These are phyloP conservation scores for Telenomus remus DNA, from an alignment of 1,140 invertebrate species.

Conservation along the genomic window DNA sequence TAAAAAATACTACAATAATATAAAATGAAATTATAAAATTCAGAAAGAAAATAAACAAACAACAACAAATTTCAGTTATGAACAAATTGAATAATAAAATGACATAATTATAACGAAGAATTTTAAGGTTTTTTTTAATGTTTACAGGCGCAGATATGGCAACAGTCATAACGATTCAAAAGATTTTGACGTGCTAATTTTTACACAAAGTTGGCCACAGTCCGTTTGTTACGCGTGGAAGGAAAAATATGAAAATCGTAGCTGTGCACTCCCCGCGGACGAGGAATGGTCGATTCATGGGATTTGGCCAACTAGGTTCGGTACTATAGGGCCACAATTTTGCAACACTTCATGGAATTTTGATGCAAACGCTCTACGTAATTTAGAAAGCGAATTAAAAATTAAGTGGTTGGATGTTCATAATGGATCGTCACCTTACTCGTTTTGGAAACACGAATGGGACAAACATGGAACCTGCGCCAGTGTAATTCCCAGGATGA, in stretches of 20 bases:
- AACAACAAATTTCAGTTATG: no score
- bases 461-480: constrained; percentile 90
- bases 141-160: no score
- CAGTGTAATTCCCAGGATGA: constrained; percentile 75
- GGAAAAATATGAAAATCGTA: constrained; percentile 76
- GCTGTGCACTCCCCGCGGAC: constrained; percentile 79
- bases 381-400: constrained; percentile 79
- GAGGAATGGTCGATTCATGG: constrained; percentile 88
- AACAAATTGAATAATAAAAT: no score
- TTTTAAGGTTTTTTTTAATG: no score
- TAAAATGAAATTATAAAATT: no score
- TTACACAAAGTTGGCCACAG: constrained; percentile 87
- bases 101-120: no score
- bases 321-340: constrained; percentile 80
- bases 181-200: constrained; percentile 85
- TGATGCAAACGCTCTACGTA: constrained; percentile 77
- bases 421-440: constrained; percentile 76
- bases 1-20: no score
- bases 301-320: constrained; percentile 85
- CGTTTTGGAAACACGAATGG: constrained; percentile 90
- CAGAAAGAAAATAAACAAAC: no score
- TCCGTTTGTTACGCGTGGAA: constrained; percentile 85
- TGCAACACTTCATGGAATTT: constrained; percentile 83
- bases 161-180: not conserved
- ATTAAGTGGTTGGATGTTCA: constrained; percentile 86